A percentile compares a stretch with the other conserved stretches of the same genome.
These are phyloP conservation scores for Camelus dromedarius DNA, from an alignment of 2,113 vertebrate genomes.

Conservation along the genomic window DNA sequence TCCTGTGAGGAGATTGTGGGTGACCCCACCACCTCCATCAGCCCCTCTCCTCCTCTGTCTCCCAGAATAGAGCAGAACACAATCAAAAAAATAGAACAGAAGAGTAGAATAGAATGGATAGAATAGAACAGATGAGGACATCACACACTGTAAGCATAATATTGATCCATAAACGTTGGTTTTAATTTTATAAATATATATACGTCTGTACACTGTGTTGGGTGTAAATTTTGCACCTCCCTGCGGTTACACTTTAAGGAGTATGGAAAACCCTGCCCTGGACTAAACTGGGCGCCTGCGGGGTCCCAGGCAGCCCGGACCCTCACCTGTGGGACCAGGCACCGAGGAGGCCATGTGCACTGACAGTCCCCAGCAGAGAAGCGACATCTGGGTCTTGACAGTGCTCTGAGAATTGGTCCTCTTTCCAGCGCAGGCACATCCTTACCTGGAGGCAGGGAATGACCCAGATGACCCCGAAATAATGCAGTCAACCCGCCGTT, in stretches of 20 bases:
- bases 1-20: not conserved
- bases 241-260: not conserved
- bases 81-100: not conserved
- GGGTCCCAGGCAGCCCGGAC: not conserved
- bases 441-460: not conserved
- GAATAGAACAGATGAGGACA: not conserved
- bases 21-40: not conserved
- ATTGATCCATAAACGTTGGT: not conserved
- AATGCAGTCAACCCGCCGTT: not conserved
- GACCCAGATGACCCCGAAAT: not conserved
- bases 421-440: not conserved
- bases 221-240: not conserved
- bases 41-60: not conserved
- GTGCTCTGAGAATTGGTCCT: not conserved
- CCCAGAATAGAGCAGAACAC: not conserved
- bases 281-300: not conserved
- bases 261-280: not conserved
- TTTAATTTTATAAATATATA: not conserved
- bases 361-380: not conserved
- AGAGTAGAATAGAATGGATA: not conserved
- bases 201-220: not conserved
- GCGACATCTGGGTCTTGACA: not conserved
- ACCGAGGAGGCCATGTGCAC: not conserved
- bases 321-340: not conserved
- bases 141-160: not conserved